phyloP scores from a whole-genome alignment of 2,888 invertebrate genomes.

The Conomelus anceps region DNA sequence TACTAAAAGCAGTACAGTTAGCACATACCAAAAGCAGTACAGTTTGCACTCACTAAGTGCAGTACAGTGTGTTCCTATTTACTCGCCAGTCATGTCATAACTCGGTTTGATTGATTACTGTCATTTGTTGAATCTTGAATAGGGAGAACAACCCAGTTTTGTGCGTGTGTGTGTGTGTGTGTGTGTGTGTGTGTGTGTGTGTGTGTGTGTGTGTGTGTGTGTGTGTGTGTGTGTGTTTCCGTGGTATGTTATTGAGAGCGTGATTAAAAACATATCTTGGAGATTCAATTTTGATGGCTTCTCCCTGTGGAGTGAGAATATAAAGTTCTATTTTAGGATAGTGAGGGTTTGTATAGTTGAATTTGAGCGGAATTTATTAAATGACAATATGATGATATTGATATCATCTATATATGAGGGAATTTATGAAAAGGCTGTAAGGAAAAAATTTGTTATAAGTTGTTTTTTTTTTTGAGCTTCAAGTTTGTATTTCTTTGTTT shows the following conservation, averaged over 20 bases:
- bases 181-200: not conserved
- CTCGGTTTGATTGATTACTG: not conserved
- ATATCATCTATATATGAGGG: too few species aligned
- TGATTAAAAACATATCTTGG: not conserved
- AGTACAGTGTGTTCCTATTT: not conserved
- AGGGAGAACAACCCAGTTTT: not conserved
- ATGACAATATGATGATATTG: too few species aligned
- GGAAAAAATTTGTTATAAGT: too few species aligned
- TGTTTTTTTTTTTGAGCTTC: too few species aligned
- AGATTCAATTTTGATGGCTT: not conserved
- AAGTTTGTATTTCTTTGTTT: too few species aligned
- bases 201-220: not conserved
- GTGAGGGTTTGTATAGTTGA: too few species aligned
- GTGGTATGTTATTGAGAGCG: too few species aligned
- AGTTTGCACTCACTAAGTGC: too few species aligned
- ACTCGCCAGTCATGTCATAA: not conserved
- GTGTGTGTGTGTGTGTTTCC: not conserved
- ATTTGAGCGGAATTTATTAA: too few species aligned
- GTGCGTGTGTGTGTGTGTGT: not conserved
- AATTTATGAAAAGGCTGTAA: too few species aligned
- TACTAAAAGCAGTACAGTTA: not conserved
- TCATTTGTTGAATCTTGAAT: not conserved
- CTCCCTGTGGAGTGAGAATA: too few species aligned
- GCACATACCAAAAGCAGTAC: not conserved
- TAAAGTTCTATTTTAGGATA: too few species aligned